phyloP scores from a whole-genome alignment of 2,888 invertebrate genomes.

The Agrotis puta region DNA sequence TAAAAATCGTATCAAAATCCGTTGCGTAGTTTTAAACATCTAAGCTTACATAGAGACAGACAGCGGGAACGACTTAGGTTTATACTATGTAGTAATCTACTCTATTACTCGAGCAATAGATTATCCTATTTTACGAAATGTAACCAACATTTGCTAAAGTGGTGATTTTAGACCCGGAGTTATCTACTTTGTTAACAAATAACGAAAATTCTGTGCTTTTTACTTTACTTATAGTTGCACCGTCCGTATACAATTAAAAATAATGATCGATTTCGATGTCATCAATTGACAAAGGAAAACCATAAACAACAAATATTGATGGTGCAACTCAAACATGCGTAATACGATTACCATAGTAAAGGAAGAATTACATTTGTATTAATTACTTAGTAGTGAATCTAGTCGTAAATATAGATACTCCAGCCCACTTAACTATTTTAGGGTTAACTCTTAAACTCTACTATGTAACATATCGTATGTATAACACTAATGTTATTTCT shows the following conservation, averaged over 20 bases:
- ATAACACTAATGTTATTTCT: neutral
- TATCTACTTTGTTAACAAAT: constrained; percentile 10
- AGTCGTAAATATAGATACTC: constrained; percentile 3
- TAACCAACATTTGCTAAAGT: neutral
- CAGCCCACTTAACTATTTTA: constrained; percentile 21
- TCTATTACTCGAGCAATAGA: no score
- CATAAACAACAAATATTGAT: neutral
- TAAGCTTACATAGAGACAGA: no score
- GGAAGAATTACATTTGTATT: neutral
- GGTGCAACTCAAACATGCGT: neutral
- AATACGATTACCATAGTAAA: neutral
- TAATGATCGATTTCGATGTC: constrained; percentile 2
- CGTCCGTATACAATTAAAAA: neutral
- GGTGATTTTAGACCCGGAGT: neutral
- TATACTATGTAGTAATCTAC: no score
- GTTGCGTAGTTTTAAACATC: no score
- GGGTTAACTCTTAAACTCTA: constrained; percentile 12
- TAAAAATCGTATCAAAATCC: neutral
- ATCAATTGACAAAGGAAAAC: neutral
- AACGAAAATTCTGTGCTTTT: neutral
- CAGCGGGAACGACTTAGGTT: no score
- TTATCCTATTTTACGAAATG: no score
- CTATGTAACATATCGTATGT: neutral
- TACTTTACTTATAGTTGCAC: neutral
- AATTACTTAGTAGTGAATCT: neutral